Evolutionary conservation across 2,797 vertebrate genomes (phyloP).

Genomic region (Chromobotia macracanthus): DNA sequence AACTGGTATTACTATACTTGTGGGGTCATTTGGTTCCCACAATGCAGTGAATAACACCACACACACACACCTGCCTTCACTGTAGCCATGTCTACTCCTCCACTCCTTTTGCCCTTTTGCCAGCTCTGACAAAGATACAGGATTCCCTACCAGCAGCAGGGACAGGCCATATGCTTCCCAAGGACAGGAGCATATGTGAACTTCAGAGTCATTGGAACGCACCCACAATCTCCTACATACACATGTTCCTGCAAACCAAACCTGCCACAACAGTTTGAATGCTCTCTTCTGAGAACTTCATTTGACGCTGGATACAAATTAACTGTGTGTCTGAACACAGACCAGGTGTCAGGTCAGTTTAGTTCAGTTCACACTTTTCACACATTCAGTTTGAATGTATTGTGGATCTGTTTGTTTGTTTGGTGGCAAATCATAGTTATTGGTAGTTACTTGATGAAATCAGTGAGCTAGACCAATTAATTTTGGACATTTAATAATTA

Average conservation of each 20-base stretch:
- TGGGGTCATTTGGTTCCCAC: too few species aligned
- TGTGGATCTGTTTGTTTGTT: neutral
- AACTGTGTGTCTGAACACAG: neutral
- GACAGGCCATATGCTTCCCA: constrained; percentile 51
- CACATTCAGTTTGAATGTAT: neutral
- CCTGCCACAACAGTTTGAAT: constrained; percentile 1
- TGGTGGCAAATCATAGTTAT: neutral
- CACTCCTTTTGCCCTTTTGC: constrained; percentile 13
- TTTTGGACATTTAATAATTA: neutral
- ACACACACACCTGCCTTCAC: constrained; percentile 19
- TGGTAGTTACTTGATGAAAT: neutral
- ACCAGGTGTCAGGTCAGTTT: neutral
- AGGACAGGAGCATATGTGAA: constrained; percentile 54
- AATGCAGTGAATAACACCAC: neutral
- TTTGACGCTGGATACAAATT: neutral
- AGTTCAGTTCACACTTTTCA: neutral
- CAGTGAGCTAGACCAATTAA: neutral
- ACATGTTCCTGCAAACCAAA: constrained; percentile 25
- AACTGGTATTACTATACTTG: too few species aligned
- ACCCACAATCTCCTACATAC: constrained; percentile 12
- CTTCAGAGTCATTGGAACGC: constrained; percentile 24
- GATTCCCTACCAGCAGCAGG: constrained; percentile 56
- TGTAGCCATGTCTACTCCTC: constrained; percentile 18
- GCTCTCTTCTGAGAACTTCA: neutral
- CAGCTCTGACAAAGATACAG: constrained; percentile 54